Base-by-base conservation (phyloP, 1,140 invertebrate species). In the Mesaphorura yosii region DNA sequence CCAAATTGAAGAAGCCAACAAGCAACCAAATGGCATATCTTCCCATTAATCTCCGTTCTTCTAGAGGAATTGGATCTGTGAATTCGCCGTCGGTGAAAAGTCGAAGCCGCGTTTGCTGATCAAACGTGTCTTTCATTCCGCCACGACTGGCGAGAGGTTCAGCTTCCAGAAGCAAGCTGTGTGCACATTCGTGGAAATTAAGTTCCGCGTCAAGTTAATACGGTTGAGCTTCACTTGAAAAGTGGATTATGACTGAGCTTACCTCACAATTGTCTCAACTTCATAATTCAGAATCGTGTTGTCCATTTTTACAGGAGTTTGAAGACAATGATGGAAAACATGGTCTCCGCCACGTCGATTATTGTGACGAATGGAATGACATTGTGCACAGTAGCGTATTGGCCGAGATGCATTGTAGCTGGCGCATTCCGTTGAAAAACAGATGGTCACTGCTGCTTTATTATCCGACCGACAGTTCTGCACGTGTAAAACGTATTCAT, bases 21-120 rank as follows among this genome's bases (percentile, higher is more conserved):
- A 98, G 77, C 52, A 98, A 69, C 92, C 93, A 98, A 44, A 98
- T 88, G 3, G 94, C 95, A 70, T 96, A 98, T 55, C 86, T 78
- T 59, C 91, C 93, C 52, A 98, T 74, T 54, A 96, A 73, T 65
- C 92, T 85, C 52, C 89, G 74, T 66, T 96, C 90, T 63, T 80
- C 78, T 19, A 74, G 57, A 39, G 66, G 52, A 40, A 64, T 62
- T 10, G 64, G 59, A 55, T 67, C 66, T 65, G 86, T 55, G 42
- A 60, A 60, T 48, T 63, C 60, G 1, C 60, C 58, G 39, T 62
- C 66, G 6, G 68, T 65, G 31, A 70, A 65, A 46, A 74, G 68
- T 49, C 66, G 68, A 47, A 70, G 60, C 59, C 64, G 45, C 56
- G 69, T 58, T 68, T 71, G 51, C 68, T 70, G 53, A 71, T 69